Base-by-base conservation (phyloP, 2,113 vertebrate species). In the Periophthalmus modestus region DNA sequence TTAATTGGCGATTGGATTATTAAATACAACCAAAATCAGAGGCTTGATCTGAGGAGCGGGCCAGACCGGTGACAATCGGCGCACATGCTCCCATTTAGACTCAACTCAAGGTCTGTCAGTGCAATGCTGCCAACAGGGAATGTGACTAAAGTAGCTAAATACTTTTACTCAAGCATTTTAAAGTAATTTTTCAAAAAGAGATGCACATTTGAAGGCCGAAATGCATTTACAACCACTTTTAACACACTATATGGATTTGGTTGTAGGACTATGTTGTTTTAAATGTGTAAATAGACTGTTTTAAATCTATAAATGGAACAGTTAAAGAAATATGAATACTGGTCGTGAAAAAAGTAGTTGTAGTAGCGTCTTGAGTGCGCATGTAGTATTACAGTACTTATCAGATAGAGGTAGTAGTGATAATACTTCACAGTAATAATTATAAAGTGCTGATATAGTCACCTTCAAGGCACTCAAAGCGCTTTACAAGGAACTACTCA, bases 1-100 rank as follows among this genome's bases (percentile, higher is more conserved):
- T 92, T 93, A 92, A 93, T 94, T 93, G 92, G 92, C 92, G 92
- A 90, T 89, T 88, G 89, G 90, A 92, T 93, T 93, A 93, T 93
- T 92, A 93, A 93, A 94, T 91, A 86, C 90, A 65, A 90, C 82
- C 78, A 85, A 92, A 90, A 89, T 90, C 87, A 88, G 78, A 83
- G 83, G 91, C 91, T 92, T 91, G 90, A 91, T 93, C 84, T 85
- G 85, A 84, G 66, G 76, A 67, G 81, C 85, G 81, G 79, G 87
- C 85, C 68, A 58, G 78, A 13, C 66, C 67, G 36, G 68, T 73
- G 81, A 84, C 82, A 85, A 86, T 57, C 69, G 78, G 76, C 67
- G 78, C 82, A 75, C 88, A 65, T 21, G 58, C 73, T 77, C 46
- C 47, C 75, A 69, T 68, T 69, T 72, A 61, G 47, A 66, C 62